Percentiles rank a stretch among this genome's conserved stretches.
Conservation (phyloP, 35 echinoderm and acorn worm species). For the Patiria miniata region DNA sequence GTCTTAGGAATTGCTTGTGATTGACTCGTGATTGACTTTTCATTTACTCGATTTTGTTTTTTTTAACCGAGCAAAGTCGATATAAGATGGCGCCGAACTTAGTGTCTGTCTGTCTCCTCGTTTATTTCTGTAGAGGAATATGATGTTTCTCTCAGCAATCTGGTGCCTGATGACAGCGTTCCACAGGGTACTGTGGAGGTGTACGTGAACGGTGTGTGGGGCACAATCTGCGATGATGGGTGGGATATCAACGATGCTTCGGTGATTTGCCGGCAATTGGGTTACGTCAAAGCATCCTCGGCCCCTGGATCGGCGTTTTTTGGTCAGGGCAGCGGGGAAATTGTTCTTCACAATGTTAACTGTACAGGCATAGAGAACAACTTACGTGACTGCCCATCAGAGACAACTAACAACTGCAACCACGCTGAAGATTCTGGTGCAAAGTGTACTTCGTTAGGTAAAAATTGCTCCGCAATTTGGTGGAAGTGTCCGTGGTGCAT, state of each 20-base stretch:
- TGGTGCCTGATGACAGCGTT: too few species aligned
- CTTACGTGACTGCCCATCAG: not conserved
- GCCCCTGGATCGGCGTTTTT: not conserved
- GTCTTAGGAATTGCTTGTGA: too few species aligned
- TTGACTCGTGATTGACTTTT: too few species aligned
- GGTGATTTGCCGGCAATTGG: constrained; percentile 12
- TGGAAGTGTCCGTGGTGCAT: too few species aligned
- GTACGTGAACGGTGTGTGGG: not conserved
- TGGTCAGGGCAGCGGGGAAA: not conserved
- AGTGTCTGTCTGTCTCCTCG: too few species aligned
- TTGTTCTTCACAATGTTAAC: not conserved
- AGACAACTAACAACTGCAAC: constrained; percentile 10
- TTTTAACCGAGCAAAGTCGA: too few species aligned
- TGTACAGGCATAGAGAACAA: not conserved
- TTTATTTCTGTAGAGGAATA: too few species aligned
- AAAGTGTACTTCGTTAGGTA: not conserved
- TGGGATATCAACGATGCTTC: constrained; percentile 33
- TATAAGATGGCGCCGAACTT: too few species aligned
- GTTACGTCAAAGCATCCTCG: not conserved
- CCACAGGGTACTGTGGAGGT: constrained; percentile 20
- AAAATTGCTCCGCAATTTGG: too few species aligned
- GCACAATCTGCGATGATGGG: constrained; percentile 19
- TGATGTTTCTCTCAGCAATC: too few species aligned
- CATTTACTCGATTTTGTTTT: too few species aligned
- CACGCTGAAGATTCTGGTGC: constrained; percentile 49